Base-by-base conservation (phyloP, 2,113 vertebrate genomes). In the Syrrhaptes paradoxus region DNA sequence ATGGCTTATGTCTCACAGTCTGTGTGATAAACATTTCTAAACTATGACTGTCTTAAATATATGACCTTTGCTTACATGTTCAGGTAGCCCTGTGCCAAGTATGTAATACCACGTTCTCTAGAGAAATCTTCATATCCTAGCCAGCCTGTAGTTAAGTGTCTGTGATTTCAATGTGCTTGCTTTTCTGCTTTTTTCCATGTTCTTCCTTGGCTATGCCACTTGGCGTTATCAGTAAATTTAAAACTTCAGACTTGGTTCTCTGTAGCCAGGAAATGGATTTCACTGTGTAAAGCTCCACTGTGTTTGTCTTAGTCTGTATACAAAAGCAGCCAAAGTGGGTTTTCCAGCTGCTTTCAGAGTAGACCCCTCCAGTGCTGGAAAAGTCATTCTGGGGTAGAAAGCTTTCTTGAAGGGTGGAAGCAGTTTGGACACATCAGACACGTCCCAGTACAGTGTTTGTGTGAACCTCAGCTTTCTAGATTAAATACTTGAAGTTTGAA, bases 361-460 rank as follows among this genome's bases (percentile, higher is more conserved):
- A 81, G 80, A 24, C 4, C 14, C 13, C 17, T 87, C 29, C 18
- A 63, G 1, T n/a, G 38, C 41, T 71, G 45, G 62, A 34, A 51
- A 17, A 78, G 14, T 74, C 43, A 34, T 61, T 78, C 20, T 1
- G 7, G 45, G 19, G 7, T 32, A 36, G 28, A 73, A 46, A 15
- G 52, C n/a, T 90, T 34, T 84, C 13, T 4, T 55, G 61, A 57
- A 45, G 31, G 32, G 25, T 85, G 32, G 43, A 38, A 61, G n/a
- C 61, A 55, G 36, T 17, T 41, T 62, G 77, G 41, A 67, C 17
- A 18, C 41, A 8, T 8, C 13, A n/a, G 54, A 62, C 52, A 76
- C 5, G 16, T 85, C 20, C 32, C 17, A 18, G 5, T 11, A 22
- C 0, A 1, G 34, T 4, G 26, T 66, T 48, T 41, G 6, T n/a